These are phyloP conservation scores for Gisinianus flammeolus DNA, from an alignment of 2,888 invertebrate species.

Conservation along the genomic window DNA sequence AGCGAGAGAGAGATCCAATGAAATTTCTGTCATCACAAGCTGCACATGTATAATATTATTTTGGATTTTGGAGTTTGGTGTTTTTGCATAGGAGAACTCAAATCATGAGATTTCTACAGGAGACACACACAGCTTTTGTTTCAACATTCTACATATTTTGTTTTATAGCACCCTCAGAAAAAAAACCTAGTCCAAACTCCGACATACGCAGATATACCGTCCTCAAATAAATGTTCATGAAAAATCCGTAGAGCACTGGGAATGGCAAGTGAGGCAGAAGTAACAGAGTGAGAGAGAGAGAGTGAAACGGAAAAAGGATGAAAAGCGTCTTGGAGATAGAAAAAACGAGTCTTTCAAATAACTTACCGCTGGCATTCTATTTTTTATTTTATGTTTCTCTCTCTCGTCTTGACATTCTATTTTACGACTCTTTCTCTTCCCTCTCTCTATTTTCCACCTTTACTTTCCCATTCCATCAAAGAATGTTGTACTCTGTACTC, in stretches of 20 bases:
- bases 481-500: background rate
- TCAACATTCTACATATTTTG: background rate
- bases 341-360: conserved; percentile 2
- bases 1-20: background rate
- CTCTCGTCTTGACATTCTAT: conserved; percentile 8
- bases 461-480: background rate
- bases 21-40: background rate
- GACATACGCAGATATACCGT: too few relatives aligned
- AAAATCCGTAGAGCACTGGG: background rate
- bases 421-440: background rate
- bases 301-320: background rate
- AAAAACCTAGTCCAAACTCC: background rate
- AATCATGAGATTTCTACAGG: background rate
- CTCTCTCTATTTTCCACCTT: background rate
- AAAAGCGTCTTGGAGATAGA: background rate
- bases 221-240: too few relatives aligned
- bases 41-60: background rate
- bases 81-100: background rate
- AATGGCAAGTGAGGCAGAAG: background rate
- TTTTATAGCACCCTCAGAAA: background rate
- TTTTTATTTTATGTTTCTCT: too few relatives aligned
- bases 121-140: background rate
- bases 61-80: background rate
- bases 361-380: conserved; percentile 9
- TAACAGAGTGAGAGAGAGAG: background rate